These are phyloP conservation scores for Encarsia formosa DNA, from an alignment of 2,888 invertebrate species.

Conservation along the genomic window DNA sequence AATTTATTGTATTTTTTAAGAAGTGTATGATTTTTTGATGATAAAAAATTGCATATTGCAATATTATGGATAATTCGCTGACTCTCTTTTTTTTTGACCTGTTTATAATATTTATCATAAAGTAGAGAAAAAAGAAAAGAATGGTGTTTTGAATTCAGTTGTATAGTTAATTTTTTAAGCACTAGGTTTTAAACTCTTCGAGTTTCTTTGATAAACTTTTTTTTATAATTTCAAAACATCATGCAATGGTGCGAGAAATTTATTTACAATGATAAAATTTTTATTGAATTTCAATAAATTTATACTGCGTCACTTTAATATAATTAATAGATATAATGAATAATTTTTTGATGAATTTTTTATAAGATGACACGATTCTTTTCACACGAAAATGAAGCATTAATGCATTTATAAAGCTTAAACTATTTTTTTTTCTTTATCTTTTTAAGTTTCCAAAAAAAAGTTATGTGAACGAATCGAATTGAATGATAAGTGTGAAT, in stretches of 20 bases:
- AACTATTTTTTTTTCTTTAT: slow-evolving; percentile 29
- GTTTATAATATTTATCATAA: slow-evolving; percentile 25
- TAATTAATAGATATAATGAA: slow-evolving; percentile 19
- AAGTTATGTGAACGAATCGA: slow-evolving; percentile 18
- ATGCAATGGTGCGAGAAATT: slow-evolving; percentile 25
- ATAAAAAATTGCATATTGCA: slow-evolving; percentile 42
- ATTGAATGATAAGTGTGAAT: slow-evolving; percentile 20
- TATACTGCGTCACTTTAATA: slow-evolving; percentile 22
- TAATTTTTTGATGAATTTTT: slow-evolving; percentile 28
- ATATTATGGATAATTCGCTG: slow-evolving; percentile 42
- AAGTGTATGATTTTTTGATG: slow-evolving; percentile 39
- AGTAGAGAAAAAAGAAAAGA: slow-evolving; percentile 19
- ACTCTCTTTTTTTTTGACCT: slow-evolving; percentile 41
- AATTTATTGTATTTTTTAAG: slow-evolving; percentile 44
- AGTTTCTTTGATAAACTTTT: slow-evolving; percentile 13
- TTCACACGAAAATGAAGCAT: slow-evolving; percentile 27
- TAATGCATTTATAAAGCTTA: slow-evolving; percentile 31
- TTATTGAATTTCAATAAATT: slow-evolving; percentile 23
- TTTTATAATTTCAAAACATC: slow-evolving; percentile 20
- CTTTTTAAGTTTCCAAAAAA: slow-evolving; percentile 24
- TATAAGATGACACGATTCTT: slow-evolving; percentile 23
- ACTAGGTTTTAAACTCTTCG: slow-evolving; percentile 17
- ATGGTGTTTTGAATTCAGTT: slow-evolving; percentile 21
- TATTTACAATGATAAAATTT: slow-evolving; percentile 17
- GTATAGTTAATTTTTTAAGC: slow-evolving; percentile 14